These are phyloP conservation scores for Sipha maydis DNA, from an alignment of 2,888 invertebrate genomes.

Conservation along the genomic window DNA sequence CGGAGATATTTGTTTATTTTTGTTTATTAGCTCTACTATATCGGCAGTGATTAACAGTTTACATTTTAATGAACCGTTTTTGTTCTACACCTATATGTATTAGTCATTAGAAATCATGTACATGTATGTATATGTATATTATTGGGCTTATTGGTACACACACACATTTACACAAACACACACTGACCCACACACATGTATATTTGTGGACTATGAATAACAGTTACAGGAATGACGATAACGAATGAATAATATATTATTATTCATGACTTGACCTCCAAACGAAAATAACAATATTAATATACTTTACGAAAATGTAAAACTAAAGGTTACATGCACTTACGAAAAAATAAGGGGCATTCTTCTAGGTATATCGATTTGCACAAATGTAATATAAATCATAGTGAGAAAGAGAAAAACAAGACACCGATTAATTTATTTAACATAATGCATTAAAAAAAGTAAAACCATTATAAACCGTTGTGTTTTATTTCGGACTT, in stretches of 20 bases:
- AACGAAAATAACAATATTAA: slow-evolving; percentile 38
- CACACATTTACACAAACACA: no score
- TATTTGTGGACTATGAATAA: slow-evolving; percentile 46
- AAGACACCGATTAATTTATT: neutral
- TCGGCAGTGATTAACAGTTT: neutral
- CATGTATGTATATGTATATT: neutral
- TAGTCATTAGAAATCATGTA: slow-evolving; percentile 4
- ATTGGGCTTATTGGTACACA: neutral
- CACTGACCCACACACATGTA: neutral
- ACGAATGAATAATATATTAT: slow-evolving; percentile 41
- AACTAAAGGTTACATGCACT: slow-evolving; percentile 16
- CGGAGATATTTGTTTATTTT: no score
- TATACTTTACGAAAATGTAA: neutral
- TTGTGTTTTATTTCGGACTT: neutral
- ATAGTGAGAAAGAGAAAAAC: neutral
- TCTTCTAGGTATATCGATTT: neutral
- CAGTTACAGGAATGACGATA: slow-evolving; percentile 33
- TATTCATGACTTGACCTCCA: slow-evolving; percentile 45
- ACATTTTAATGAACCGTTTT: slow-evolving; percentile 30
- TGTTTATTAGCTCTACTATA: no score
- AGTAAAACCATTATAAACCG: neutral
- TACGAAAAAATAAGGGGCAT: no score
- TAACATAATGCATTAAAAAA: neutral
- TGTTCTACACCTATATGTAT: neutral
- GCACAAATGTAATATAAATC: neutral